A percentile compares a stretch with the other conserved stretches of the same genome.
These are phyloP conservation scores for Carassius carassius DNA, from an alignment of 2,113 vertebrate species.

Conservation along the genomic window DNA sequence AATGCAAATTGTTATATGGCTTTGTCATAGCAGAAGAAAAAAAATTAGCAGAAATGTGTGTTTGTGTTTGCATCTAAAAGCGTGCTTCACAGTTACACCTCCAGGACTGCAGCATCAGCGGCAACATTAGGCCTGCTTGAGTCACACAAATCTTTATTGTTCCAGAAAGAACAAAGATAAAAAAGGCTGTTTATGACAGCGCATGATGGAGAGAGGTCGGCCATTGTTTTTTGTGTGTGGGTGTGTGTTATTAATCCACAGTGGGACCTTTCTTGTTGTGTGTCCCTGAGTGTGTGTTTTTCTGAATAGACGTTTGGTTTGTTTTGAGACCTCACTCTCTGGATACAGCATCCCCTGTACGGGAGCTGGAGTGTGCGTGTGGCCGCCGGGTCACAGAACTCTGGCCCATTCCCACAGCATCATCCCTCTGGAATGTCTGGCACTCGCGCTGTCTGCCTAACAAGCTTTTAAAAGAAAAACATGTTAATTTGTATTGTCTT, in stretches of 20 bases:
- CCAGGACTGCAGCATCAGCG: neutral
- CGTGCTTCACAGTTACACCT: neutral
- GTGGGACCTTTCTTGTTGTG: neutral
- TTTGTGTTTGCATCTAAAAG: neutral
- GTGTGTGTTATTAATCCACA: slow-evolving; percentile 13
- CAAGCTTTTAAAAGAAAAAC: slow-evolving; percentile 29
- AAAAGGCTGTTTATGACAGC: slow-evolving; percentile 15
- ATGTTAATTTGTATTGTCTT: slow-evolving; percentile 48
- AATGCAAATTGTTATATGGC: neutral
- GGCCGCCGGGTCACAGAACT: neutral
- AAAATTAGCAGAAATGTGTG: neutral
- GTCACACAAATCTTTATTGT: slow-evolving; percentile 27
- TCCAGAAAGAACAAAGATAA: slow-evolving; percentile 27
- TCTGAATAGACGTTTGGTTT: neutral
- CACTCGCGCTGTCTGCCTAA: slow-evolving; percentile 29
- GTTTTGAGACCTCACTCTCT: neutral
- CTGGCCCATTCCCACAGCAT: slow-evolving; percentile 39
- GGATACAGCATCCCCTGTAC: neutral
- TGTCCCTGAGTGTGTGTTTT: neutral
- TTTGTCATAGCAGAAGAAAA: neutral
- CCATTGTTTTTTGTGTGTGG: neutral
- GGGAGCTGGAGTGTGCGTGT: neutral
- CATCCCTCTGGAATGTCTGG: slow-evolving; percentile 44
- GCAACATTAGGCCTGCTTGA: slow-evolving; percentile 21
- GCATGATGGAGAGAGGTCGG: slow-evolving; percentile 13